A percentile compares a stretch with the other conserved stretches of the same genome.
phyloP scores from a whole-genome alignment of 1,140 invertebrate species.

The Chionoecetes opilio region DNA sequence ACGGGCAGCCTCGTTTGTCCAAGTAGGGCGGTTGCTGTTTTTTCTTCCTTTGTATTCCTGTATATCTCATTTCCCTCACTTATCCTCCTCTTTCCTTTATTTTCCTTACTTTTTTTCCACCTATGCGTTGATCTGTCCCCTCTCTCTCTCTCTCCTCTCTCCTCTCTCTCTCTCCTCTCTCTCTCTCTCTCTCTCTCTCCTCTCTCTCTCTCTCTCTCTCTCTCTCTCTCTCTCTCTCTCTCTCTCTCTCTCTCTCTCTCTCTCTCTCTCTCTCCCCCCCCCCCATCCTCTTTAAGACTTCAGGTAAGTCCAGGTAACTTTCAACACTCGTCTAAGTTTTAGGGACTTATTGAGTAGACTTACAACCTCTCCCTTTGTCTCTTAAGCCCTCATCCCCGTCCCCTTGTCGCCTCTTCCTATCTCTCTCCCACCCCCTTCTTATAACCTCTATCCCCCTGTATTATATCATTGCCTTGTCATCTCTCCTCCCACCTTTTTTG shows the following conservation, averaged over 20 bases:
- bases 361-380: neutral
- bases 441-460: no score
- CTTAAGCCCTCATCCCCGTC: neutral
- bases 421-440: neutral
- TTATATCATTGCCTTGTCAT: no score
- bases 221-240: neutral
- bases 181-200: neutral
- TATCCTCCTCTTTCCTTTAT: neutral
- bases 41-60: no score
- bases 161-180: neutral
- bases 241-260: neutral
- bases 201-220: neutral
- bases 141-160: conserved; percentile 13
- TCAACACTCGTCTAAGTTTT: neutral
- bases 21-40: no score
- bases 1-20: no score
- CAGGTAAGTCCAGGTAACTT: conserved; percentile 17
- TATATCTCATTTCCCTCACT: neutral
- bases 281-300: neutral
- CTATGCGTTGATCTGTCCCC: no score
- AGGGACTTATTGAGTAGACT: neutral
- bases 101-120: neutral
- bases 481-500: no score
- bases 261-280: neutral
- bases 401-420: neutral